phyloP scores from a whole-genome alignment of 2,797 vertebrate genomes.

The Xenentodon cancila region DNA sequence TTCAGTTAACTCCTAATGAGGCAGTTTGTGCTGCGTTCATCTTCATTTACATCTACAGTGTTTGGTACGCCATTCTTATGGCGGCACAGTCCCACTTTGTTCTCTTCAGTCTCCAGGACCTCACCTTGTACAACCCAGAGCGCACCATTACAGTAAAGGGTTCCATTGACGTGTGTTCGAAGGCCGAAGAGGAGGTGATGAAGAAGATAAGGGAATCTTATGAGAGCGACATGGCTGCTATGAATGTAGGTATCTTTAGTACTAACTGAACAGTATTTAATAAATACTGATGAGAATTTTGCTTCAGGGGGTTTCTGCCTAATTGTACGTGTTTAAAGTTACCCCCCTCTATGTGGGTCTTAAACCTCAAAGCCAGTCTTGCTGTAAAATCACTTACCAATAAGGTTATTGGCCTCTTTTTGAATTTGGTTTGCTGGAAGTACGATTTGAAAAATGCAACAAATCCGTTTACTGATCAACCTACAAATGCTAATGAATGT shows the following conservation, averaged over 20 bases:
- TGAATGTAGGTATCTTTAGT: conserved; percentile 88
- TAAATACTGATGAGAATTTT: background rate
- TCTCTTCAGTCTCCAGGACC: conserved; percentile 89
- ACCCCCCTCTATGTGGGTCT: no score
- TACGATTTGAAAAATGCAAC: no score
- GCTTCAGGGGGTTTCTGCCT: background rate
- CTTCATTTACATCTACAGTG: background rate
- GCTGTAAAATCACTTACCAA: no score
- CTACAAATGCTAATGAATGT: conserved; percentile 6
- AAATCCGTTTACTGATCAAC: no score
- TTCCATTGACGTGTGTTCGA: conserved; percentile 88
- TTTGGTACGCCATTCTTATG: background rate
- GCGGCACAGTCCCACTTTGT: background rate
- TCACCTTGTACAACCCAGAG: conserved; percentile 97
- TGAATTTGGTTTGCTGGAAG: no score
- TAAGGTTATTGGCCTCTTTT: no score
- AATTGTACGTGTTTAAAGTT: no score
- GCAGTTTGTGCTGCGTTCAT: background rate
- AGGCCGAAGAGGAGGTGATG: conserved; percentile 97
- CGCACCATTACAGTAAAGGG: conserved; percentile 97
- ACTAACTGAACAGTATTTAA: background rate
- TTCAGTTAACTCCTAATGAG: conserved; percentile 2
- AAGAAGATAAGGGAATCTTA: conserved; percentile 98
- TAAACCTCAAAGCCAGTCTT: no score
- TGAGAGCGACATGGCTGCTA: conserved; percentile 97